A percentile compares a stretch with the other conserved stretches of the same genome.
Evolutionary conservation across 2,888 invertebrate species (phyloP).

Genomic region (Tenthredo scrophulariae): DNA sequence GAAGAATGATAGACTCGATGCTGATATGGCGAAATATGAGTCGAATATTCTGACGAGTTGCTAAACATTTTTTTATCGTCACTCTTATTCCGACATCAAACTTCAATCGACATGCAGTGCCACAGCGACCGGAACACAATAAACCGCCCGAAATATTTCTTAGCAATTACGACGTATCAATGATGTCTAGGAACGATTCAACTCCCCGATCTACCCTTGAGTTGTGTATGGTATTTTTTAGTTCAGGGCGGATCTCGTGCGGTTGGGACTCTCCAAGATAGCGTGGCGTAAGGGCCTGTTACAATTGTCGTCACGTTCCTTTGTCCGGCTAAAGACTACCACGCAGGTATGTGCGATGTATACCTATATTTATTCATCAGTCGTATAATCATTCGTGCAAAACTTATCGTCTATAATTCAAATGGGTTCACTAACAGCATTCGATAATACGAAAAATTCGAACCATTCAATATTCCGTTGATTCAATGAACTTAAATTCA

Average conservation of each 20-base stretch:
- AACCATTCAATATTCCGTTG: neutral
- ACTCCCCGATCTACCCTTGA: neutral
- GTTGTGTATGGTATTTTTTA: constrained; percentile 55
- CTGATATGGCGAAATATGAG: neutral
- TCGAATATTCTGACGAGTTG: neutral
- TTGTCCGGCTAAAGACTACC: constrained; percentile 55
- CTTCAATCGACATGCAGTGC: neutral
- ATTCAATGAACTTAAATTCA: neutral
- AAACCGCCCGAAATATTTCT: too few relatives aligned
- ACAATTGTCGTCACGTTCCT: constrained; percentile 60
- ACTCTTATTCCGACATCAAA: neutral
- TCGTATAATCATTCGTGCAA: too few relatives aligned
- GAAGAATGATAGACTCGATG: neutral
- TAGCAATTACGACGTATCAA: neutral
- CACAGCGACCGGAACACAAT: neutral
- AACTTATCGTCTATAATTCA: too few relatives aligned
- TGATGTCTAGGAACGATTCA: neutral
- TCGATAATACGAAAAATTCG: too few relatives aligned
- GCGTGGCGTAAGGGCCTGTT: constrained; percentile 58
- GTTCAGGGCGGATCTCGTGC: constrained; percentile 60
- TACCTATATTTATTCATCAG: too few relatives aligned
- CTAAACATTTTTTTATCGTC: neutral
- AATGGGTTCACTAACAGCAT: too few relatives aligned
- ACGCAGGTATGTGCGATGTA: constrained; percentile 6
- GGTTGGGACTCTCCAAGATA: constrained; percentile 55